Evolutionary conservation across 2,113 vertebrate species (phyloP).

Genomic region (Sylvietta virens): DNA sequence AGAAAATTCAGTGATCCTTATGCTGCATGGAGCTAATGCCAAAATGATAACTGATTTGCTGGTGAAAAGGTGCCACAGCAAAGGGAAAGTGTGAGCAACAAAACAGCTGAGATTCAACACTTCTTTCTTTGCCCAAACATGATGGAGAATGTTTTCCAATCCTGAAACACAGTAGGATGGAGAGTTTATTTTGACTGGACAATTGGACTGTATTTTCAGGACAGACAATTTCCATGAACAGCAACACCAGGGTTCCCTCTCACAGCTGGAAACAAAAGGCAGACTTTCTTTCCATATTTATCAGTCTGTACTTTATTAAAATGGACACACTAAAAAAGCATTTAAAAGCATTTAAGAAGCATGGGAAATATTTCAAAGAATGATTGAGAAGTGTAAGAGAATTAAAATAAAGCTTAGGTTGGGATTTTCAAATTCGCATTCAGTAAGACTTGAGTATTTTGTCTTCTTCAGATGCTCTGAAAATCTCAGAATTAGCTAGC

Average conservation of each 20-base stretch:
- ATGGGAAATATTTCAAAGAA: not conserved
- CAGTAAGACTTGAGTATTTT: not conserved
- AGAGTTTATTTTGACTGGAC: conserved; percentile 36
- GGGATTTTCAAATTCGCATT: not conserved
- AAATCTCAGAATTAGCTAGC: not conserved
- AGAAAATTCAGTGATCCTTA: not conserved
- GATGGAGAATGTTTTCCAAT: not conserved
- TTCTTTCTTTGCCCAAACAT: not conserved
- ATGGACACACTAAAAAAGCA: not conserved
- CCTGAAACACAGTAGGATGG: not conserved
- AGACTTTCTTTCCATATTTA: conserved; percentile 13
- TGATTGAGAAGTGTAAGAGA: not conserved
- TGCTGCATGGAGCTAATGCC: not conserved
- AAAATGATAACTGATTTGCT: not conserved
- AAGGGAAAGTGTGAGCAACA: not conserved
- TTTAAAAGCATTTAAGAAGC: not conserved
- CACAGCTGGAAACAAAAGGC: conserved; percentile 16
- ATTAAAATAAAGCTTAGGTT: not conserved
- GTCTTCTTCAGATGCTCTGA: not conserved
- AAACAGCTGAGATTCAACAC: not conserved
- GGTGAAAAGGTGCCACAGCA: not conserved
- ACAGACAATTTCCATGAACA: conserved; percentile 16
- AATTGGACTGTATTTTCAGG: not conserved
- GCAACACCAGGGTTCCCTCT: not conserved
- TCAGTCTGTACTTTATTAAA: conserved; percentile 25